Conservation (phyloP, 2,888 invertebrate genomes). For the Acleris laterana region DNA sequence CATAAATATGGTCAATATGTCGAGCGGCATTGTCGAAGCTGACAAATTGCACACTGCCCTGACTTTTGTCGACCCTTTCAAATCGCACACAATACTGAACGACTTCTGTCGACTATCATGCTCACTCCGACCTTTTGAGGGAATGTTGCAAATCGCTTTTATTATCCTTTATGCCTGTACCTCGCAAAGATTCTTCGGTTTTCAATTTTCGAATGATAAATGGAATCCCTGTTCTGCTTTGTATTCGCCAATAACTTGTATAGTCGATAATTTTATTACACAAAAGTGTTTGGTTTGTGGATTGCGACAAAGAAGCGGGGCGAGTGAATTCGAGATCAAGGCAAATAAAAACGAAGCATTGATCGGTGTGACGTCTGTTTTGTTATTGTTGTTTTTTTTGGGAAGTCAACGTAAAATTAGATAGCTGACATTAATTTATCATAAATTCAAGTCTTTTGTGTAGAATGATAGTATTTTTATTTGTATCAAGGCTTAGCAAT, state of each 20-base stretch:
- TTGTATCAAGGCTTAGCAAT: too few species aligned
- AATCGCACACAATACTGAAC: conserved; percentile 66
- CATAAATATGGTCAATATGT: conserved; percentile 84
- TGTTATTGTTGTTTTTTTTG: conserved; percentile 45
- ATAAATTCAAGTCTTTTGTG: too few species aligned
- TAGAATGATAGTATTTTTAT: too few species aligned
- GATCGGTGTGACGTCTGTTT: conserved; percentile 33
- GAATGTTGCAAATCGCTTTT: conserved; percentile 72
- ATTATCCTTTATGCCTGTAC: conserved; percentile 70
- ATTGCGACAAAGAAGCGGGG: conserved; percentile 56
- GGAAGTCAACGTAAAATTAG: conserved; percentile 63
- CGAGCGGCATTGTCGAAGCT: conserved; percentile 79
- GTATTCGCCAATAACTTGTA: conserved; percentile 46
- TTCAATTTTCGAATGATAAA: conserved; percentile 72
- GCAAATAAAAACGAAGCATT: conserved; percentile 59
- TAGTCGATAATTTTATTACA: conserved; percentile 54
- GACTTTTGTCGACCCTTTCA: conserved; percentile 60
- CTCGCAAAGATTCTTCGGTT: conserved; percentile 59
- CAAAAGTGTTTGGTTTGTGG: conserved; percentile 66
- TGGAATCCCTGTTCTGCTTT: conserved; percentile 65
- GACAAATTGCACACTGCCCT: conserved; percentile 80
- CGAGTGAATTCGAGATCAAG: conserved; percentile 53
- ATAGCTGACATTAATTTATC: too few species aligned
- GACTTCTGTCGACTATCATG: conserved; percentile 79
- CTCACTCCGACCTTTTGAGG: conserved; percentile 69